phyloP scores from a whole-genome alignment of 1,140 invertebrate species.

The Vollenhovia emeryi region DNA sequence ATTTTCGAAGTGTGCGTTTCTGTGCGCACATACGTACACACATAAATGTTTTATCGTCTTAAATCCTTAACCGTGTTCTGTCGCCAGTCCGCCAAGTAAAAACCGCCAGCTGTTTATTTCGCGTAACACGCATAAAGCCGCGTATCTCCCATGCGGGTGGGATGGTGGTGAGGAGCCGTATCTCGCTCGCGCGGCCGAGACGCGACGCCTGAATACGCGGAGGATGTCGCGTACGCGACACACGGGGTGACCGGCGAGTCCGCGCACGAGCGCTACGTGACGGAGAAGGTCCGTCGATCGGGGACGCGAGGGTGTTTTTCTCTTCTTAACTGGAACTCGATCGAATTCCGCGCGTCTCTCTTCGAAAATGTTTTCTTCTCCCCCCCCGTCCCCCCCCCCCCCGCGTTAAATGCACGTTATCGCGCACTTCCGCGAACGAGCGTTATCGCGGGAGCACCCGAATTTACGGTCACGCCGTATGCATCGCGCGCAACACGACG shows the following conservation, averaged over 20 bases:
- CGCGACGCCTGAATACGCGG: neutral
- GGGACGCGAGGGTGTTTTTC: neutral
- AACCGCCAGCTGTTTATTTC: neutral
- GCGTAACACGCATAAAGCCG: slow-evolving; percentile 17
- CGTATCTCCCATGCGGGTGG: neutral
- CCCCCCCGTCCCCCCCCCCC: too few species aligned
- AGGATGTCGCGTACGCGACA: neutral
- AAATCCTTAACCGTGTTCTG: slow-evolving; percentile 20
- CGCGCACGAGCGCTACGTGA: neutral
- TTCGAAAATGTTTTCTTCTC: neutral
- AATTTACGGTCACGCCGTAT: neutral
- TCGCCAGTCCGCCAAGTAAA: slow-evolving; percentile 2
- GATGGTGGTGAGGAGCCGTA: neutral
- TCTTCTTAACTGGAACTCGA: neutral
- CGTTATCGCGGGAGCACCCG: neutral
- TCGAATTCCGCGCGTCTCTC: neutral
- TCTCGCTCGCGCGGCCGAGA: neutral
- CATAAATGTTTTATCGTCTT: neutral
- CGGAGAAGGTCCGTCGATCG: neutral
- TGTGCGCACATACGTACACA: neutral
- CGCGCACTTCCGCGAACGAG: neutral
- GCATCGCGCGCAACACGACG: too few species aligned
- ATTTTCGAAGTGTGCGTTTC: neutral
- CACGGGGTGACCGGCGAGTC: neutral
- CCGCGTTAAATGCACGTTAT: neutral